A percentile compares a stretch with the other conserved stretches of the same genome.
Conservation (phyloP, 2,113 vertebrate species). For the Tylochromis polylepis region DNA sequence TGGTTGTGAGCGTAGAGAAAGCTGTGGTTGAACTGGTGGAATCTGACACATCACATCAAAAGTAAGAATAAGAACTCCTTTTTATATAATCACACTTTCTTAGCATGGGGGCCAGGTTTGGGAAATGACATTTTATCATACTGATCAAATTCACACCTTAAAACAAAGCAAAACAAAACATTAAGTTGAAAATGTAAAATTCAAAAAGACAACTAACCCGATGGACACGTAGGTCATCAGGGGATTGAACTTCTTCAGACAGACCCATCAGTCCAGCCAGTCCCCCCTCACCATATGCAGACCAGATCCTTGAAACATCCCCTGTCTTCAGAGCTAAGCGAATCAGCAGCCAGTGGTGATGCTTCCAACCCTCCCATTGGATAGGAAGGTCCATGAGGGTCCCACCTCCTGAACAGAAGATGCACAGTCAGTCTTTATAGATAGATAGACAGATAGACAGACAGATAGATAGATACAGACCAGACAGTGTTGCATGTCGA, state of each 20-base stretch:
- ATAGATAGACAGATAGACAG: neutral
- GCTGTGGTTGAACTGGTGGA: constrained; percentile 15
- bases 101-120: neutral
- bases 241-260: constrained; percentile 60
- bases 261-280: constrained; percentile 67
- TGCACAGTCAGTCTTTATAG: neutral
- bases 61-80: neutral
- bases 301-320: constrained; percentile 65
- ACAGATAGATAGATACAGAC: constrained; percentile 11
- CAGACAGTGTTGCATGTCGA: constrained; percentile 61
- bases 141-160: neutral
- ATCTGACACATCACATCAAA: constrained; percentile 32
- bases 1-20: constrained; percentile 10
- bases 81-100: neutral
- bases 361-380: constrained; percentile 63
- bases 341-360: constrained; percentile 83
- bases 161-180: neutral
- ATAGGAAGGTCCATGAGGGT: constrained; percentile 63
- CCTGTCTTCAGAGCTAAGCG: constrained; percentile 84
- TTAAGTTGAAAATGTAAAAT: neutral
- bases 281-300: constrained; percentile 72
- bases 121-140: neutral
- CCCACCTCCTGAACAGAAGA: constrained; percentile 43
- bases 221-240: constrained; percentile 30
- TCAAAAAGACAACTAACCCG: constrained; percentile 33